Percentiles rank a stretch among this genome's conserved stretches.
Evolutionary conservation across 2,113 vertebrate species (phyloP).

Genomic region (Archilochus colubris): DNA sequence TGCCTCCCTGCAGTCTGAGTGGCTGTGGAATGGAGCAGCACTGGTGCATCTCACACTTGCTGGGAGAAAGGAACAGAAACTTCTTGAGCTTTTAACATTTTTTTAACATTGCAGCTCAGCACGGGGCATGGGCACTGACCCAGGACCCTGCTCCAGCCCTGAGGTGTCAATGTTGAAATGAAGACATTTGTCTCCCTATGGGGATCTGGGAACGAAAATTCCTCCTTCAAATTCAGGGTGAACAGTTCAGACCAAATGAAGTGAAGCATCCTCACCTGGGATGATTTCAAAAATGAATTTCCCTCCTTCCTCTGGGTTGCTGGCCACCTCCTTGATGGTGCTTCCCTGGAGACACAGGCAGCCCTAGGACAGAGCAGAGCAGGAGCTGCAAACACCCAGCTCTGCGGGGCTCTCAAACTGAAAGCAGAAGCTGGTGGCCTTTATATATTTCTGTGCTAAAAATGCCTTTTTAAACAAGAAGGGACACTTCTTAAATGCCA

Average conservation of each 20-base stretch:
- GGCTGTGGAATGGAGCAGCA: background rate
- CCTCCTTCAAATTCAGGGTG: rapidly evolving
- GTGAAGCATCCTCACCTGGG: slow-evolving; percentile 80
- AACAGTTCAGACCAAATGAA: background rate
- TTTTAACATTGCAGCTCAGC: background rate
- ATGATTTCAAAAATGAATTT: slow-evolving; percentile 93
- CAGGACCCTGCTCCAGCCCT: background rate
- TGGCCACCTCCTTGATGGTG: slow-evolving; percentile 84
- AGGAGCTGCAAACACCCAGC: background rate
- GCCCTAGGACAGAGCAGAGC: slow-evolving; percentile 78
- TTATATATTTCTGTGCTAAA: background rate
- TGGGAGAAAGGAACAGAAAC: slow-evolving; percentile 4
- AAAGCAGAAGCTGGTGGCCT: background rate
- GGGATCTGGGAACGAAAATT: too few species aligned
- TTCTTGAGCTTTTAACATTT: background rate
- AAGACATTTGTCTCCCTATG: rapidly evolving
- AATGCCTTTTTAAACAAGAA: background rate
- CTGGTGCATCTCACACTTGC: background rate
- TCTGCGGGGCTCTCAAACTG: rapidly evolving
- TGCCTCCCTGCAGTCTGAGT: rapidly evolving
- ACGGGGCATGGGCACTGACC: background rate
- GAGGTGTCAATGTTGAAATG: rapidly evolving
- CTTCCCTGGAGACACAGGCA: slow-evolving; percentile 84
- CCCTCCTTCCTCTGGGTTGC: slow-evolving; percentile 85
- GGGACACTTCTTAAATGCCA: background rate